Conservation (phyloP, 2,113 vertebrate species). For the Ahaetulla prasina region DNA sequence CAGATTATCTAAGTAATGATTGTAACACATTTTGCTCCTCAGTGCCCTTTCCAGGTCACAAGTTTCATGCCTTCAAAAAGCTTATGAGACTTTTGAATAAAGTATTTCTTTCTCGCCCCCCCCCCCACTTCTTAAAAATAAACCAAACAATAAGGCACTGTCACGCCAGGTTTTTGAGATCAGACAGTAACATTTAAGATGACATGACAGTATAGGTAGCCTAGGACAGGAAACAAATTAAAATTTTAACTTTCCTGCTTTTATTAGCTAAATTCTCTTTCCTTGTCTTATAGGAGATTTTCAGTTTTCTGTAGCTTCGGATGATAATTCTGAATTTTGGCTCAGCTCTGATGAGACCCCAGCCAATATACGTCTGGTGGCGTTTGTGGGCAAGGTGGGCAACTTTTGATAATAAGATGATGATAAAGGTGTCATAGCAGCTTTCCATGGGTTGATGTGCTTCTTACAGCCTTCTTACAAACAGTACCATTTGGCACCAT, state of each 20-base stretch:
- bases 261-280: background rate
- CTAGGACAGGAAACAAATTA: background rate
- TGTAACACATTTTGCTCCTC: background rate
- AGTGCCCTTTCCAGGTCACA: background rate
- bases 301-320: conserved; percentile 95
- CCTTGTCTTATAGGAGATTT: conserved; percentile 79
- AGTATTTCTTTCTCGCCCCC: background rate
- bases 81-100: background rate
- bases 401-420: background rate
- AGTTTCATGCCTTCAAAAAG: background rate
- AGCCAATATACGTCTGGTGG: conserved; percentile 80
- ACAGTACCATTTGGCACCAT: background rate
- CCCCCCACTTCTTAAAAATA: background rate
- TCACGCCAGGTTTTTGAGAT: background rate
- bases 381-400: conserved; percentile 88
- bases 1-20: background rate
- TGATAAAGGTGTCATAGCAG: background rate
- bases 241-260: background rate
- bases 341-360: conserved; percentile 88
- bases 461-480: fast-evolving
- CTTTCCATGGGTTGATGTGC: background rate
- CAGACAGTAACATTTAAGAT: background rate
- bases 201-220: background rate
- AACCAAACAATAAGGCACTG: background rate
- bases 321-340: conserved; percentile 98